Conservation (phyloP, 2,797 vertebrate genomes). For the Gymnoscopelus braueri region DNA sequence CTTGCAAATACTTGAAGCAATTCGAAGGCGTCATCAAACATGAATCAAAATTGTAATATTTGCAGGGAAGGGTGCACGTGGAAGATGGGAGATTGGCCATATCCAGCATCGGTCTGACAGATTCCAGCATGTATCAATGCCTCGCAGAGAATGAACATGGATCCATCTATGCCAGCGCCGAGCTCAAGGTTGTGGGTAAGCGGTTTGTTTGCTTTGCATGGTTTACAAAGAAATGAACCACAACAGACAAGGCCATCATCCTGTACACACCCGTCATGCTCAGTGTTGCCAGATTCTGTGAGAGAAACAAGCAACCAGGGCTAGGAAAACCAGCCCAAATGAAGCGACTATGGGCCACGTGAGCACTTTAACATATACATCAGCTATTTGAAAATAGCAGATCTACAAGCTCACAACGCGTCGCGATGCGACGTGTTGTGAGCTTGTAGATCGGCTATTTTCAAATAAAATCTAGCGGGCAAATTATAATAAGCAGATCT, state of each 20-base stretch:
- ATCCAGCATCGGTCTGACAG: conserved; percentile 72
- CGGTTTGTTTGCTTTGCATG: conserved; percentile 12
- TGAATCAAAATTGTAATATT: conserved; percentile 8
- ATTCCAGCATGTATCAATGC: conserved; percentile 85
- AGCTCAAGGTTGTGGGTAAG: conserved; percentile 84
- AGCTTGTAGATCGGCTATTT: no score
- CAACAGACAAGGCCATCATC: conserved; percentile 6
- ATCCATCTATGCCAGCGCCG: conserved; percentile 77
- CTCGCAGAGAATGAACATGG: conserved; percentile 78
- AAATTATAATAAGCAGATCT: no score
- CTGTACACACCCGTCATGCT: conserved; percentile 6
- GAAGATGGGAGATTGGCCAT: conserved; percentile 74
- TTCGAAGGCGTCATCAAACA: background rate
- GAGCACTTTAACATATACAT: no score
- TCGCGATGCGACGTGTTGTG: no score
- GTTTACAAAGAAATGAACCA: conserved; percentile 16
- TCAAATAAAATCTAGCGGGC: no score
- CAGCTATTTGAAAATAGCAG: no score
- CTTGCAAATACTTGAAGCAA: conserved; percentile 3
- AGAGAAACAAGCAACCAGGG: no score
- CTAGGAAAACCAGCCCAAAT: no score
- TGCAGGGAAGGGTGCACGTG: conserved; percentile 72
- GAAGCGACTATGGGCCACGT: no score
- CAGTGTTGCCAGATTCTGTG: no score
- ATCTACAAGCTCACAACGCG: no score